Evolutionary conservation across 2,113 vertebrate species (phyloP).

Genomic region (Syngnathus typhle): DNA sequence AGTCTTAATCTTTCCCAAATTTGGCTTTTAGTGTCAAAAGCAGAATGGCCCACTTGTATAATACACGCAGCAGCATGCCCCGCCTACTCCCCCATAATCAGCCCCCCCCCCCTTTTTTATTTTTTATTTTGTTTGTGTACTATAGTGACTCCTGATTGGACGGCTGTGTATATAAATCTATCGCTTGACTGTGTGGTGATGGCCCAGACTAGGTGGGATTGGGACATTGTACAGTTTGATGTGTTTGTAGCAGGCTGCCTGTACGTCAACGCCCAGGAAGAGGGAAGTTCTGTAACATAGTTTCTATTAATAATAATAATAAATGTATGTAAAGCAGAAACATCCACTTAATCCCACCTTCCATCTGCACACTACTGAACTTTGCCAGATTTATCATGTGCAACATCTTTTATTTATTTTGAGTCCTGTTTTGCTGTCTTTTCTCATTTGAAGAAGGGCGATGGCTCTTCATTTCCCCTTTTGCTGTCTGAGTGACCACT

Average conservation of each 20-base stretch:
- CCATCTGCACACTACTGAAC: constrained; percentile 52
- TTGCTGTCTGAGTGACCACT: constrained; percentile 61
- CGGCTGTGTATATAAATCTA: constrained; percentile 66
- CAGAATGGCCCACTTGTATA: constrained; percentile 5
- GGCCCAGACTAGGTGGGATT: constrained; percentile 47
- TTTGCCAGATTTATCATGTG: constrained; percentile 40
- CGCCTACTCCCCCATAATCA: neutral
- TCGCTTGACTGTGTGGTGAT: constrained; percentile 64
- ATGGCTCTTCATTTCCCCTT: constrained; percentile 36
- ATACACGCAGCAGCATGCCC: constrained; percentile 2
- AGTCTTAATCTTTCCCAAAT: neutral
- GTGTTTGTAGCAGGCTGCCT: constrained; percentile 67
- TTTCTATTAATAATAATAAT: constrained; percentile 70
- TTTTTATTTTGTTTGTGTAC: constrained; percentile 44
- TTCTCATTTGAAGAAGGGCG: constrained; percentile 46
- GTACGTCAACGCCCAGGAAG: constrained; percentile 62
- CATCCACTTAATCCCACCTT: constrained; percentile 11
- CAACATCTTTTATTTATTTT: constrained; percentile 42
- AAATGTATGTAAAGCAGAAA: constrained; percentile 64
- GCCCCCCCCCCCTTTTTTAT: neutral
- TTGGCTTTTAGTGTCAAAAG: neutral
- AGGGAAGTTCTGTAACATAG: constrained; percentile 64
- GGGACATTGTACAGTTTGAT: constrained; percentile 64
- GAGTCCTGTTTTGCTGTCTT: constrained; percentile 51
- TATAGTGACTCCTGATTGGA: constrained; percentile 55